These are phyloP conservation scores for Episyrphus balteatus DNA, from an alignment of 1,140 invertebrate genomes.

Conservation along the genomic window DNA sequence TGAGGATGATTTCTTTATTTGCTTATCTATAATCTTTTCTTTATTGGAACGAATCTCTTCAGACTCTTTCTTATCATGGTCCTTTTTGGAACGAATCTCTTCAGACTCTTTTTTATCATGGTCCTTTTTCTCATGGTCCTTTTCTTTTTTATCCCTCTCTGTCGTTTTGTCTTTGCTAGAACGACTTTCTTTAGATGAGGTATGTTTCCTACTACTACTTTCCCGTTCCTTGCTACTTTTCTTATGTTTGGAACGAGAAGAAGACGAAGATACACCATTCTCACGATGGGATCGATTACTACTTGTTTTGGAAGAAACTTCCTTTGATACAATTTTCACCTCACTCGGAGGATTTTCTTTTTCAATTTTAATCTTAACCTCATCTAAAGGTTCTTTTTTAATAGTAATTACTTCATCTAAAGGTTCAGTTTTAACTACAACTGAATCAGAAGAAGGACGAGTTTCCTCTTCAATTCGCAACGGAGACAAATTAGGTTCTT, in stretches of 20 bases:
- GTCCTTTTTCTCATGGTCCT: conserved; percentile 7
- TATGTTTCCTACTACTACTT: background rate
- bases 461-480: background rate
- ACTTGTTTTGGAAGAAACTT: too few species aligned
- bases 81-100: conserved; percentile 8
- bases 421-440: too few species aligned
- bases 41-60: conserved; percentile 3
- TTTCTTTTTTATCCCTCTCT: conserved; percentile 16
- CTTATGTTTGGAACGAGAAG: conserved; percentile 1
- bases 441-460: too few species aligned
- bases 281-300: too few species aligned
- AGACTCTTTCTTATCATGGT: conserved; percentile 13
- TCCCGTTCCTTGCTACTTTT: conserved; percentile 1
- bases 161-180: conserved; percentile 12
- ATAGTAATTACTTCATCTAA: conserved; percentile 2
- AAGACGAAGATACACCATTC: background rate
- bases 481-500: conserved; percentile 31
- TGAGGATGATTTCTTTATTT: conserved; percentile 8
- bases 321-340: background rate
- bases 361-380: conserved; percentile 23
- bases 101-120: conserved; percentile 12
- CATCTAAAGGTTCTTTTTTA: conserved; percentile 36
- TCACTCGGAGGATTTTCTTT: conserved; percentile 11
- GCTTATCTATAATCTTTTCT: conserved; percentile 12
- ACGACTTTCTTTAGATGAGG: conserved; percentile 1